phyloP scores from a whole-genome alignment of 1,140 invertebrate genomes.

The Cylas formicarius region DNA sequence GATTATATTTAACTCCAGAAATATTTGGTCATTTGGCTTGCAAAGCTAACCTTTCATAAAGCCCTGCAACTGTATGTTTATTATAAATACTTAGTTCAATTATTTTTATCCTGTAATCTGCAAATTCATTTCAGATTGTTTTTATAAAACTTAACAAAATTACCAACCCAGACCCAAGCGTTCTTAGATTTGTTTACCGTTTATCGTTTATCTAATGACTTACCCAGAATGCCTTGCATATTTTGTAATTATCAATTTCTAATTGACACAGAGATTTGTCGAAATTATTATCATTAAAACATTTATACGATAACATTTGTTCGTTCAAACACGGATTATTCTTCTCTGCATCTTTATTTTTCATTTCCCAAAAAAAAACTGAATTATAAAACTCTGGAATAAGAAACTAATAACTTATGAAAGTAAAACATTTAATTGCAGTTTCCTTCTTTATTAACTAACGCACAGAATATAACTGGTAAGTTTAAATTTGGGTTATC shows the following conservation, averaged over 20 bases:
- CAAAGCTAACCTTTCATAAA: background rate
- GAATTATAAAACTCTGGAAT: too few species aligned
- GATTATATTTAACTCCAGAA: too few species aligned
- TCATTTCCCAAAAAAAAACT: slow-evolving; percentile 20
- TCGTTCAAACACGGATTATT: slow-evolving; percentile 47
- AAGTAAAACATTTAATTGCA: too few species aligned
- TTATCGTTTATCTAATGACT: slow-evolving; percentile 26
- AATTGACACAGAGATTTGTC: slow-evolving; percentile 52
- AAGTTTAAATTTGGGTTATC: too few species aligned
- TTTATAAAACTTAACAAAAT: slow-evolving; percentile 1
- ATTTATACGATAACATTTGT: slow-evolving; percentile 52
- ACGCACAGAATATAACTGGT: too few species aligned
- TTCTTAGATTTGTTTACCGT: slow-evolving; percentile 6
- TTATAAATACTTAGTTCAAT: slow-evolving; percentile 1
- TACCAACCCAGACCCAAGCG: background rate
- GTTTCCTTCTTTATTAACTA: too few species aligned
- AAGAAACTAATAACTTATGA: too few species aligned
- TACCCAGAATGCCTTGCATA: slow-evolving; percentile 45
- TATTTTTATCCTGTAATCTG: background rate
- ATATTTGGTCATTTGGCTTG: too few species aligned
- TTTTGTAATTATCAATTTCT: slow-evolving; percentile 59
- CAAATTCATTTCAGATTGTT: background rate
- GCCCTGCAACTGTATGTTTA: background rate
- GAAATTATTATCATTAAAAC: slow-evolving; percentile 52
- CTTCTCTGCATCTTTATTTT: slow-evolving; percentile 40